Base-by-base conservation (phyloP, 2,888 invertebrate genomes). In the Trachelus tabidus region DNA sequence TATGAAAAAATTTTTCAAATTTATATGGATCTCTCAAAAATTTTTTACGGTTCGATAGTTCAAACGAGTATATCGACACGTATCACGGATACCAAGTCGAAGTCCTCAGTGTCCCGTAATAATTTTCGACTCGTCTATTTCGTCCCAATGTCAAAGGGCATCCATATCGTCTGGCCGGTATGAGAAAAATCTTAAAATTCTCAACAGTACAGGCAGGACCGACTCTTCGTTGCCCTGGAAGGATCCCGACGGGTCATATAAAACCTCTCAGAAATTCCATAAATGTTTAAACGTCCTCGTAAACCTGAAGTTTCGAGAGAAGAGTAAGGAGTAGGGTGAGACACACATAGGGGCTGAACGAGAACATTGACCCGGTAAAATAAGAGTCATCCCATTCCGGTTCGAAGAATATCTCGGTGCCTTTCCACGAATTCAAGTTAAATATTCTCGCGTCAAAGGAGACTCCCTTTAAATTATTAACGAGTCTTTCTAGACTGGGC, bases 221-320 rank as follows among this genome's bases (percentile, higher is more conserved):
- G 3, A 35, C 68, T 33, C 68, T 82, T 80, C 79, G 81, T 82
- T 75, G 78, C 75, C 23, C 35, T 69, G 73, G 73, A 81, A 80
- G 73, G 75, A 68, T 56, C 76, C 77, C 79, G 35, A 30, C 31
- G 73, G 40, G 37, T 31, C 76, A 77, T 80, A 82, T 80, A 79
- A 84, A 83, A 83, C 81, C 81, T 79, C 85, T 89, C 84, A 86
- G 82, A 86, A 89, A 89, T 88, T 89, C 87, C 85, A 89, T 89
- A 87, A 89, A 89, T 89, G 83, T 84, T 87, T 86, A 82, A 86
- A 85, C 81, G 79, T 68, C 77, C 83, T 84, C 84, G 80, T 85
- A 83, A 87, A 86, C 82, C 79, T 80, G 80, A 77, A 82, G 83
- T 83, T 83, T 85, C 84, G 84, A 82, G 68, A 73, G 81, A 31